A percentile compares a stretch with the other conserved stretches of the same genome.
phyloP scores from a whole-genome alignment of 2,113 vertebrate species.

The Sinocyclocheilus anophthalmus region DNA sequence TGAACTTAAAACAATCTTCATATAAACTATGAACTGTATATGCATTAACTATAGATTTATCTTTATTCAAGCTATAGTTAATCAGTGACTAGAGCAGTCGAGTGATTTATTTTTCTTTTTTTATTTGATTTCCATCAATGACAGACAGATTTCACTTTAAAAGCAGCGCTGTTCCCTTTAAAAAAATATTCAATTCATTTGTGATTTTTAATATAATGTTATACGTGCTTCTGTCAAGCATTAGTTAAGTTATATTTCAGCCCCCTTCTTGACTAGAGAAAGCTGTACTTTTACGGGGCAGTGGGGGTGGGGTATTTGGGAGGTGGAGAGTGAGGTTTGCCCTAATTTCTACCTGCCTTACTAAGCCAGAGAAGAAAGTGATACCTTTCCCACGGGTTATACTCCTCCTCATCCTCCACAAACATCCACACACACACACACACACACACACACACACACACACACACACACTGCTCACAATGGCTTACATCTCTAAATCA shows the following conservation, averaged over 20 bases:
- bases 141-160: too few species aligned
- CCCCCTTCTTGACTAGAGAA: background rate
- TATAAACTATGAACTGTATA: too few species aligned
- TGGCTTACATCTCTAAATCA: constrained; percentile 6
- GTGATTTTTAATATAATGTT: background rate
- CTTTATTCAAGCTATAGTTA: too few species aligned
- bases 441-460: background rate
- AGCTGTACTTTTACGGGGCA: background rate
- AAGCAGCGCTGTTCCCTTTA: too few species aligned
- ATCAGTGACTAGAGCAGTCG: too few species aligned
- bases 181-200: background rate
- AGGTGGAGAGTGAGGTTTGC: constrained; percentile 23
- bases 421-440: background rate
- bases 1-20: too few species aligned
- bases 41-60: too few species aligned
- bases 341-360: constrained; percentile 45
- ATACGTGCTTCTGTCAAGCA: background rate
- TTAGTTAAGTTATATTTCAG: constrained; percentile 1
- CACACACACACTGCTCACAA: background rate
- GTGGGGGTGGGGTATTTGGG: background rate
- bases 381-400: constrained; percentile 15
- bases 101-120: too few species aligned
- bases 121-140: too few species aligned
- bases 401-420: background rate
- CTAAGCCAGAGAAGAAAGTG: constrained; percentile 34